Base-by-base conservation (phyloP, 1,140 invertebrate genomes). In the Megathymus violae region DNA sequence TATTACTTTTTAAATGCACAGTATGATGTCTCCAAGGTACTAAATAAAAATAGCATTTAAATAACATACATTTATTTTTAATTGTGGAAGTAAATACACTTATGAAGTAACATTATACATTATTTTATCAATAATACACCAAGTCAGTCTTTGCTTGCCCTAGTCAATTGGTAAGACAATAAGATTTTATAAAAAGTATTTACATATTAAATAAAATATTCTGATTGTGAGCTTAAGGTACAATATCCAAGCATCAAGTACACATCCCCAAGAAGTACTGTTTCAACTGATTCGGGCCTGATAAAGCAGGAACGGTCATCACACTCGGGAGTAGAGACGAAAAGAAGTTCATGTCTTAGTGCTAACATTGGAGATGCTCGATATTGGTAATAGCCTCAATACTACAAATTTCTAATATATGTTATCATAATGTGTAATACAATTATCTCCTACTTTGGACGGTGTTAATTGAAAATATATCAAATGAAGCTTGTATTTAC, bases 101-200 rank as follows among this genome's bases (percentile, higher is more conserved):
- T 80, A 83, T 5, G 62, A 77, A 75, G 74, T 85, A 71, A 64
- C 31, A 79, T 74, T 62, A 76, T 65, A 74, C 59, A 73, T 69
- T 70, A 64, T 66, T 71, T 75, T 70, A 76, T 74, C 67, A 72
- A 77, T 81, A 82, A 85, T 88, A 88, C 76, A 87, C 82, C 82
- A 88, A 90, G 86, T 90, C 88, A 90, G 88, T 90, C 88, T 90
- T 90, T 89, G 82, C 83, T 85, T 84, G 85, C 77, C 52, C 81
- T 88, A 88, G 79, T 85, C 74, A 80, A 80, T 85, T 78, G 76
- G 79, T 86, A 86, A 81, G 67, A 78, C 80, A 71, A 73, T 65
- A 71, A 78, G 62, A 71, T 78, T 66, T 58, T 7, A 7, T 7
- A n/a, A n/a, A 19, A 31, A 56, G 46, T 74, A 78, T 78, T 77